A percentile compares a stretch with the other conserved stretches of the same genome.
phyloP scores from a whole-genome alignment of 2,113 vertebrate genomes.

The Cyanoliseus patagonus region DNA sequence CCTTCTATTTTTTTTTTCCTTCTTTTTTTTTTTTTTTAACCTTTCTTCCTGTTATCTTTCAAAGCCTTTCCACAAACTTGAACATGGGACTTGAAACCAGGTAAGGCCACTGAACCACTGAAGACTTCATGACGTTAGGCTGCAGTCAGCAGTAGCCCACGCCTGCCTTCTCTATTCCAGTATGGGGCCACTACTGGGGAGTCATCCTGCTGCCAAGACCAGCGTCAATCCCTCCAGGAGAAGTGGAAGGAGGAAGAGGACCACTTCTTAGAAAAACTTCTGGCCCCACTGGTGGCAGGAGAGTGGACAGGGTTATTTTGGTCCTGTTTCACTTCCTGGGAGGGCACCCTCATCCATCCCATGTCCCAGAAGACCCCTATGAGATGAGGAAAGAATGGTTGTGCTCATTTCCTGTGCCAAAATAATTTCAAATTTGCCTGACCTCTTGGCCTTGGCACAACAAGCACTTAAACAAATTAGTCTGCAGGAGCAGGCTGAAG shows the following conservation, averaged over 20 bases:
- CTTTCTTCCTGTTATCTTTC: not conserved
- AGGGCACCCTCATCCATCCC: not conserved
- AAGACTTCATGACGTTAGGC: not conserved
- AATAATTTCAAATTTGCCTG: not conserved
- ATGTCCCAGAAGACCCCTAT: not conserved
- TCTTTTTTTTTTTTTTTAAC: not conserved
- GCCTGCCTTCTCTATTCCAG: not conserved
- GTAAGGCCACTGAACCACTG: not conserved
- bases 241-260: not conserved
- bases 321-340: not conserved
- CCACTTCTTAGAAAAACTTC: not conserved
- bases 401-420: not conserved
- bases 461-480: not conserved
- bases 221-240: not conserved
- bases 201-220: not conserved
- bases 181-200: no score
- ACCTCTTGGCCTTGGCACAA: not conserved
- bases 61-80: not conserved
- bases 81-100: not conserved
- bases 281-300: not conserved
- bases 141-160: not conserved
- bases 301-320: not conserved
- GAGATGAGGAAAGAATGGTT: not conserved
- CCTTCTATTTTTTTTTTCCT: slow-evolving; percentile 31
- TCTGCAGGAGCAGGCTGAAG: not conserved